These are phyloP conservation scores for Formica selysi DNA, from an alignment of 1,140 invertebrate species.

Conservation along the genomic window DNA sequence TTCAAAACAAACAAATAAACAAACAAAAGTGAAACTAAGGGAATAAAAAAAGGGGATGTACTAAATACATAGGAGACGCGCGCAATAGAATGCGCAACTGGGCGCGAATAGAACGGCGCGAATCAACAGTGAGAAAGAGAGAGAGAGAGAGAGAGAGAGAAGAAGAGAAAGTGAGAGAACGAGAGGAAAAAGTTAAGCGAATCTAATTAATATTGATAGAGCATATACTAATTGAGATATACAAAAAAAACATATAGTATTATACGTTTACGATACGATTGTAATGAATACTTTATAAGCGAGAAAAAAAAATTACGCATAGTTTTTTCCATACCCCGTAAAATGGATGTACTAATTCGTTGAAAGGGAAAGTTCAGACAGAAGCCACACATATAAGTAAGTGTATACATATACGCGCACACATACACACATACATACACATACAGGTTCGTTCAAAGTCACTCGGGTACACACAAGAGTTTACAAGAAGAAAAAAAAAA, in stretches of 20 bases:
- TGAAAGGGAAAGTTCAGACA: conserved; percentile 71
- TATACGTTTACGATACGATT: conserved; percentile 84
- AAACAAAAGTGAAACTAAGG: conserved; percentile 59
- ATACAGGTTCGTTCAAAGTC: conserved; percentile 66
- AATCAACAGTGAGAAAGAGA: conserved; percentile 42
- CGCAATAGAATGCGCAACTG: conserved; percentile 6
- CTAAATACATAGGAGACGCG: conserved; percentile 63
- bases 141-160: conserved; percentile 66
- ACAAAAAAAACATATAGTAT: conserved; percentile 83
- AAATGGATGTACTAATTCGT: conserved; percentile 80
- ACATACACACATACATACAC: conserved; percentile 49
- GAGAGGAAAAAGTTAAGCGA: conserved; percentile 35
- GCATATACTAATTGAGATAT: conserved; percentile 71
- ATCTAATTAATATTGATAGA: conserved; percentile 65
- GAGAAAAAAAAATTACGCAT: conserved; percentile 80
- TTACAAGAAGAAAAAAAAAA: conserved; percentile 71
- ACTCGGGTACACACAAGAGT: conserved; percentile 66
- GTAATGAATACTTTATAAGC: conserved; percentile 80
- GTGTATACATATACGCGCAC: conserved; percentile 63
- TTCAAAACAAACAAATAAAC: conserved; percentile 61
- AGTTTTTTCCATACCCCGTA: conserved; percentile 83
- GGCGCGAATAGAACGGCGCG: conserved; percentile 31
- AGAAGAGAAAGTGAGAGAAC: background rate
- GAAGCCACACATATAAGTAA: conserved; percentile 40
- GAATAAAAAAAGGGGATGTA: conserved; percentile 61